Conservation (phyloP, 2,113 vertebrate species). For the Oncorhynchus clarkii region DNA sequence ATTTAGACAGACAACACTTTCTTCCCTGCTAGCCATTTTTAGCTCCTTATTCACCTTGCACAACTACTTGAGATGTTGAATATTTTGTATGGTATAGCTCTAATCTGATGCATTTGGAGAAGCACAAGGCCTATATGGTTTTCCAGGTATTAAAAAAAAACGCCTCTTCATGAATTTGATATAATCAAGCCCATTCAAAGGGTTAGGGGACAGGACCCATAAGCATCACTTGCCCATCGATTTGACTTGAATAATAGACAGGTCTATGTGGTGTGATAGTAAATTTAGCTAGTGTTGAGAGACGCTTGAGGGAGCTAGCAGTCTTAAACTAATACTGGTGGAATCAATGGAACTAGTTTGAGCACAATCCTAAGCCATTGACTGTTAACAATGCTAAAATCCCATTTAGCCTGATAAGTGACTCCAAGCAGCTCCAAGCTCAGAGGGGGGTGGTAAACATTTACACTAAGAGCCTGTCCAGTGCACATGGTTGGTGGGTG, state of each 20-base stretch:
- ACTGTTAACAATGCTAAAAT: conserved; percentile 60
- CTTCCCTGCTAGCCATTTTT: background rate
- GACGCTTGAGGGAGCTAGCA: background rate
- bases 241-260: background rate
- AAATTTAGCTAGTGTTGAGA: background rate
- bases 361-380: conserved; percentile 47
- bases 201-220: background rate
- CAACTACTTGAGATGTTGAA: background rate
- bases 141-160: no score
- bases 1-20: background rate
- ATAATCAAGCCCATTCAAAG: no score
- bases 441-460: conserved; percentile 83
- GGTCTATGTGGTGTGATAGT: background rate
- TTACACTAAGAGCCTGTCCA: conserved; percentile 83
- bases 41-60: background rate
- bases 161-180: no score
- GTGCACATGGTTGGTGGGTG: conserved; percentile 79
- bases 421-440: conserved; percentile 76
- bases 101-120: background rate
- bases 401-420: conserved; percentile 69
- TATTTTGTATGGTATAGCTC: background rate
- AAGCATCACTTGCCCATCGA: no score
- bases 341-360: conserved; percentile 26
- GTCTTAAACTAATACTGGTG: background rate
- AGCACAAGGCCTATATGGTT: no score